phyloP scores from a whole-genome alignment of 1,140 invertebrate genomes.

The Grapholita molesta region DNA sequence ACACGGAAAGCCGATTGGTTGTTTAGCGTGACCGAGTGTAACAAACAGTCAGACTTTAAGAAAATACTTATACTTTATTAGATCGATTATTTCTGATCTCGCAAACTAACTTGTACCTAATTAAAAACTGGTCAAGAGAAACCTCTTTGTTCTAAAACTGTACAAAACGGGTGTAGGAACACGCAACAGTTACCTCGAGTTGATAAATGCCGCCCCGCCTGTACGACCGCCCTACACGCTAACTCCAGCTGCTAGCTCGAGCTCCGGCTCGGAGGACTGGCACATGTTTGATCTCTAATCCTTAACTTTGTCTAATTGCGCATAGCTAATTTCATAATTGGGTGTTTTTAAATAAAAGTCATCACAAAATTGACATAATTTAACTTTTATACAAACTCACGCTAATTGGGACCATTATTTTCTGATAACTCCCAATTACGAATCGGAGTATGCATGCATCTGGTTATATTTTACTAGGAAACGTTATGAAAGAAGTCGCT shows the following conservation, averaged over 20 bases:
- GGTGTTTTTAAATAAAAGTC: too few species aligned
- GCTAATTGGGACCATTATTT: too few species aligned
- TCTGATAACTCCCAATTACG: too few species aligned
- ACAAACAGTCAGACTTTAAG: not conserved
- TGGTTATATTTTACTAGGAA: too few species aligned
- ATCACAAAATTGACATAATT: too few species aligned
- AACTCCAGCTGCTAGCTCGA: not conserved
- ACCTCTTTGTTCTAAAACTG: conserved; percentile 38
- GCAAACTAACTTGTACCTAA: conserved; percentile 7
- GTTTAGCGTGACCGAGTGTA: too few species aligned
- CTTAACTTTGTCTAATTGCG: not conserved
- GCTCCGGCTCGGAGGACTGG: not conserved
- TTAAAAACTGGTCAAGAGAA: conserved; percentile 24
- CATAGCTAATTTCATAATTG: too few species aligned
- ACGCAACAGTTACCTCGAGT: conserved; percentile 31
- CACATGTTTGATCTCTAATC: not conserved
- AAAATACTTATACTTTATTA: not conserved
- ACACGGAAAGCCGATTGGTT: too few species aligned
- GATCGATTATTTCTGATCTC: not conserved
- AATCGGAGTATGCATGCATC: too few species aligned
- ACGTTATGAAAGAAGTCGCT: too few species aligned
- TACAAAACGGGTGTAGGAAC: conserved; percentile 24
- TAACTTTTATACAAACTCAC: too few species aligned
- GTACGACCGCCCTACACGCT: not conserved
- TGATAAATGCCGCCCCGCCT: conserved; percentile 36